Percentiles rank a stretch among this genome's conserved stretches.
Conservation (phyloP, 2,113 vertebrate species). For the Sturnus vulgaris region DNA sequence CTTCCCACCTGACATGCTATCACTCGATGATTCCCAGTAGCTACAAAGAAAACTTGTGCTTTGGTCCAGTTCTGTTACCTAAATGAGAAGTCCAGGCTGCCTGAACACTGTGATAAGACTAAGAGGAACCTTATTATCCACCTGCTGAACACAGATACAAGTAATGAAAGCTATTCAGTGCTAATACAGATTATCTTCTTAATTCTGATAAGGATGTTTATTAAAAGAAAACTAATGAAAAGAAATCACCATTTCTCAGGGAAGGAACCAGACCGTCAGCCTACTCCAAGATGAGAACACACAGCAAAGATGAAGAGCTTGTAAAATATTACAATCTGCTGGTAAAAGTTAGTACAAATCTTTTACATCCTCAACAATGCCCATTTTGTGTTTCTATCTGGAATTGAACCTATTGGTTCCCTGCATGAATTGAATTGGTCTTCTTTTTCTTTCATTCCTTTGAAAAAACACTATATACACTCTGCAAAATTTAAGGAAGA, state of each 20-base stretch:
- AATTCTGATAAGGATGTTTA: not conserved
- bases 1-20: not conserved
- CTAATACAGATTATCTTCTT: not conserved
- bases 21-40: not conserved
- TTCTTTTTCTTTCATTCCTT: not conserved
- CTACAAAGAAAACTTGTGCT: not conserved
- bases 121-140: not conserved
- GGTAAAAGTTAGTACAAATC: not conserved
- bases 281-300: not conserved
- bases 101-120: rapidly evolving
- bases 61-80: not conserved
- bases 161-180: not conserved
- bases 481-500: not conserved
- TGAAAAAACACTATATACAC: not conserved
- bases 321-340: not conserved
- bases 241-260: not conserved
- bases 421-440: not conserved
- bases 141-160: not conserved
- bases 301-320: not conserved
- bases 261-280: not conserved
- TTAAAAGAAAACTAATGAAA: not conserved
- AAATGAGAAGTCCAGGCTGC: not conserved
- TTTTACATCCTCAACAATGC: not conserved
- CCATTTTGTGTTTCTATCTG: not conserved
- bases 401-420: not conserved